These are phyloP conservation scores for Botia almorhae DNA, from an alignment of 2,797 vertebrate genomes.

Conservation along the genomic window DNA sequence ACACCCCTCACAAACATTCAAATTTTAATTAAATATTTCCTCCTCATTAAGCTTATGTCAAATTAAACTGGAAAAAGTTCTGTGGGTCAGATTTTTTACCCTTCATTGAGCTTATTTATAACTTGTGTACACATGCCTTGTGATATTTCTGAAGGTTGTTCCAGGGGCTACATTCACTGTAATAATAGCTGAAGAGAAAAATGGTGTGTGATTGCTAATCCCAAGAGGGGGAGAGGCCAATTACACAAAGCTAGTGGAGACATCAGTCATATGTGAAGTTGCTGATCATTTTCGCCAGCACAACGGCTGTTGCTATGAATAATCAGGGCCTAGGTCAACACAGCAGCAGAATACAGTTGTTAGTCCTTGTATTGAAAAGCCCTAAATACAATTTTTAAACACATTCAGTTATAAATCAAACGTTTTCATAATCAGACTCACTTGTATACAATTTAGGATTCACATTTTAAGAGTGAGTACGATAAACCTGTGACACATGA, in stretches of 20 bases:
- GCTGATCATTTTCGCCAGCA: conserved; percentile 30
- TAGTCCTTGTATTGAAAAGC: neutral
- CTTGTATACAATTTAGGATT: too few relatives aligned
- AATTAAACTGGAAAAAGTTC: conserved; percentile 36
- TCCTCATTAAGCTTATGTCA: conserved; percentile 40
- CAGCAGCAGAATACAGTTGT: neutral
- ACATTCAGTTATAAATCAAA: too few relatives aligned
- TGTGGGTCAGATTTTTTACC: conserved; percentile 14
- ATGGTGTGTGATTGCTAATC: conserved; percentile 36
- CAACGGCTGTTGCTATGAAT: conserved; percentile 15
- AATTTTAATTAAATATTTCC: conserved; percentile 49
- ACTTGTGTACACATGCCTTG: conserved; percentile 16
- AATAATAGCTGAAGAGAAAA: conserved; percentile 37
- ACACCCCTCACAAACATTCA: conserved; percentile 5
- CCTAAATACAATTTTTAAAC: too few relatives aligned
- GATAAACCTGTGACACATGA: too few relatives aligned
- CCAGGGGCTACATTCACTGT: conserved; percentile 17
- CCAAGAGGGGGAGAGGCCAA: conserved; percentile 37
- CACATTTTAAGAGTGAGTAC: too few relatives aligned
- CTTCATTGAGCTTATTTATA: conserved; percentile 22
- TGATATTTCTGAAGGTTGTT: conserved; percentile 38
- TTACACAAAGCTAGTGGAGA: conserved; percentile 39
- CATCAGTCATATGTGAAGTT: conserved; percentile 31
- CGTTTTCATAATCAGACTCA: too few relatives aligned
- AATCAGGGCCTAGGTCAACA: neutral